These are phyloP conservation scores for Sinosuthora webbiana DNA, from an alignment of 2,113 vertebrate genomes.

Conservation along the genomic window DNA sequence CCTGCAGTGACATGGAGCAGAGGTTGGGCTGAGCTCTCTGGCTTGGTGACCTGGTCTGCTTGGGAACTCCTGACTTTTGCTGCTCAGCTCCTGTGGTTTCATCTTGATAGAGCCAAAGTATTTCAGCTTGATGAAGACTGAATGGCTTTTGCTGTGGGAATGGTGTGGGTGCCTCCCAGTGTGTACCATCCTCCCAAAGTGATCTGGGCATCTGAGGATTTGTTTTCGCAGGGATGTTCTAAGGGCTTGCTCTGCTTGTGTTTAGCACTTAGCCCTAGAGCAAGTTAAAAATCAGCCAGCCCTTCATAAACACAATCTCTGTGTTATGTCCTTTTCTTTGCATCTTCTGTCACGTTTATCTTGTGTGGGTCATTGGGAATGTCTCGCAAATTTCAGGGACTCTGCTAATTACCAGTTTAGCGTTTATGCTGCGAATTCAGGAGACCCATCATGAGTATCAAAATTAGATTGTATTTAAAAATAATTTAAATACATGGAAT, in stretches of 20 bases:
- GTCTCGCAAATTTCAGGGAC: background rate
- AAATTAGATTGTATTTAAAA: background rate
- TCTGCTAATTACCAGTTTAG: background rate
- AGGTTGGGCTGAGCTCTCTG: background rate
- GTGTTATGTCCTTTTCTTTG: background rate
- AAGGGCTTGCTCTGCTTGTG: background rate
- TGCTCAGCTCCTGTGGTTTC: background rate
- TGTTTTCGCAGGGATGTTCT: accelerated
- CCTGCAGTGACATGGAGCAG: background rate
- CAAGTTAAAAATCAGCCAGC: background rate
- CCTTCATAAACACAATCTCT: background rate
- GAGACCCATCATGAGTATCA: background rate
- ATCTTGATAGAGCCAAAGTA: background rate
- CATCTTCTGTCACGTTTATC: background rate
- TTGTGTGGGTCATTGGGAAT: background rate
- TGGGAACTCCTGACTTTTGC: background rate
- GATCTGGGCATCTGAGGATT: background rate
- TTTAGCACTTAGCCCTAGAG: background rate
- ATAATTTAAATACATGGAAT: background rate
- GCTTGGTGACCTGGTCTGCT: background rate
- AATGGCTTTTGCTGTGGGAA: background rate
- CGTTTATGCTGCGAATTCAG: background rate
- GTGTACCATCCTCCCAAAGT: background rate
- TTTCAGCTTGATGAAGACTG: background rate
- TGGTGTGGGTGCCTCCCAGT: accelerated